phyloP scores from a whole-genome alignment of 64 coral and sea anemone genomes.

The Astreopora myriophthalma region DNA sequence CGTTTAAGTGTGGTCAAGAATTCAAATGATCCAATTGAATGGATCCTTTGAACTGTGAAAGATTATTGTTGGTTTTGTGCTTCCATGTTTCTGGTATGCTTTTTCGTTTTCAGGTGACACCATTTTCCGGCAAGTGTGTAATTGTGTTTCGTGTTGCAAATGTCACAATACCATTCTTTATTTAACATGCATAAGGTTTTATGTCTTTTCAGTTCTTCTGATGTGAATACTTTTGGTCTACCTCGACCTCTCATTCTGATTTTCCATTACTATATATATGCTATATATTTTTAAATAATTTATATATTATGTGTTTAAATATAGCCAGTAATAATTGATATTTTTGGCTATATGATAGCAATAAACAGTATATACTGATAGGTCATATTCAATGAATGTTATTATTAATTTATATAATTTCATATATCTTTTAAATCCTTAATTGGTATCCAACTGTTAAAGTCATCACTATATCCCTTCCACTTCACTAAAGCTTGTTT shows the following conservation, averaged over 20 bases:
- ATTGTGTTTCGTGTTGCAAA: background rate
- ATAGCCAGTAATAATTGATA: background rate
- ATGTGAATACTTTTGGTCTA: background rate
- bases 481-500: constrained; percentile 40
- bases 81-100: background rate
- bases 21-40: too few species aligned
- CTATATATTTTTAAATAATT: background rate
- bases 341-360: background rate
- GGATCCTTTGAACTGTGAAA: too few species aligned
- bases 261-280: background rate
- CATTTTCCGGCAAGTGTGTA: background rate
- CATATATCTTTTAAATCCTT: constrained; percentile 5
- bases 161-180: background rate
- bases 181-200: background rate
- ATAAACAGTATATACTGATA: background rate
- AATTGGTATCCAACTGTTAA: constrained; percentile 55
- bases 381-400: background rate
- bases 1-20: too few species aligned
- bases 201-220: background rate
- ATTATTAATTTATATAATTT: background rate
- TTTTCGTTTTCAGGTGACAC: background rate
- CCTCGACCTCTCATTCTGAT: background rate
- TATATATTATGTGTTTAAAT: too few species aligned
- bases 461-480: constrained; percentile 18
- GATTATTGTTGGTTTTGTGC: too few species aligned